These are phyloP conservation scores for Copidosoma floridanum DNA, from an alignment of 1,140 invertebrate genomes.

Conservation along the genomic window DNA sequence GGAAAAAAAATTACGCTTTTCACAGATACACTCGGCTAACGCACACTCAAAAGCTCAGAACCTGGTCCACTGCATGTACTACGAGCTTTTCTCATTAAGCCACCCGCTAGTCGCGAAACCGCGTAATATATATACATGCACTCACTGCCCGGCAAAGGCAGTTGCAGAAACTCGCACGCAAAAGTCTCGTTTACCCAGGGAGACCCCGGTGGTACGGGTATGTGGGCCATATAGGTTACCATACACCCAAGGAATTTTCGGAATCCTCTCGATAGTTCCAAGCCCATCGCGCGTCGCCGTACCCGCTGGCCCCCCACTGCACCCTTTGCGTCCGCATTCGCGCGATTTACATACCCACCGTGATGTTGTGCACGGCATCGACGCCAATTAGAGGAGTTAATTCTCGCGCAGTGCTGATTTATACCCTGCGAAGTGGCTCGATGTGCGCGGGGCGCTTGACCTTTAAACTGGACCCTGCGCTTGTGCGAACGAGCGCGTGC, in stretches of 20 bases:
- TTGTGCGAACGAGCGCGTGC: no score
- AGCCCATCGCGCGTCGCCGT: slow-evolving; percentile 8
- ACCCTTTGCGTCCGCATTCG: neutral
- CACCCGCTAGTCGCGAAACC: no score
- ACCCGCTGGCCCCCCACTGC: neutral
- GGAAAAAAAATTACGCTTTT: no score
- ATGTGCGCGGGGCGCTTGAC: slow-evolving; percentile 27
- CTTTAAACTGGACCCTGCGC: slow-evolving; percentile 3
- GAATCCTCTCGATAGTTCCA: slow-evolving; percentile 5
- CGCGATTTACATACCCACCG: slow-evolving; percentile 18
- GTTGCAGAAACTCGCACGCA: neutral
- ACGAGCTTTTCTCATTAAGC: slow-evolving; percentile 18
- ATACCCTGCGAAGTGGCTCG: slow-evolving; percentile 21
- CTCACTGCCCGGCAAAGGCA: no score
- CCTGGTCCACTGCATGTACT: no score
- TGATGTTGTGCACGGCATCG: no score
- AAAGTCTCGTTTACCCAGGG: neutral
- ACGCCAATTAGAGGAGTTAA: slow-evolving; percentile 46
- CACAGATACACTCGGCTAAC: no score
- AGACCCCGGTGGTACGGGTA: neutral
- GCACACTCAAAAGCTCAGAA: no score
- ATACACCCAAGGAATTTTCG: slow-evolving; percentile 11
- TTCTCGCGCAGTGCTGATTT: slow-evolving; percentile 47
- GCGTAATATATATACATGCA: no score
- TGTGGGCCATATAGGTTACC: neutral